phyloP scores from a whole-genome alignment of 2,888 invertebrate species.

The Gnatocerus cornutus region DNA sequence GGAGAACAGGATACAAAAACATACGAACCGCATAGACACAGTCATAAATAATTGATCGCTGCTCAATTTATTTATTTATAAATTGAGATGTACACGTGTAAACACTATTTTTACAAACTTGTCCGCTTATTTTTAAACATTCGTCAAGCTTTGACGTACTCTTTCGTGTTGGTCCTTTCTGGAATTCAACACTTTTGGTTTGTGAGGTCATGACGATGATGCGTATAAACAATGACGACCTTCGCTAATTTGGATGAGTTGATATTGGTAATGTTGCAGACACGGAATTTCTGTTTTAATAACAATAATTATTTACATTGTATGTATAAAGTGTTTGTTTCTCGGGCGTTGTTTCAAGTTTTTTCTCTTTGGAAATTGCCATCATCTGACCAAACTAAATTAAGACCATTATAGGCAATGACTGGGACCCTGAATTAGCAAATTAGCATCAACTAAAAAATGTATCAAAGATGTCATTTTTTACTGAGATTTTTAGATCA shows the following conservation, averaged over 20 bases:
- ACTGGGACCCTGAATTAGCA: too few species aligned
- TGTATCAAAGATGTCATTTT: too few species aligned
- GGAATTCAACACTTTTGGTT: conserved; percentile 24
- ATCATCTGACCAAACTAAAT: too few species aligned
- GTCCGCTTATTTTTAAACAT: conserved; percentile 38
- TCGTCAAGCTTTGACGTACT: conserved; percentile 21
- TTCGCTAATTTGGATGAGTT: conserved; percentile 20
- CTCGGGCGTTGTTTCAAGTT: too few species aligned
- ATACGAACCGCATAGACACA: conserved; percentile 12
- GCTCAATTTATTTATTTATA: conserved; percentile 37
- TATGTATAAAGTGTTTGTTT: too few species aligned
- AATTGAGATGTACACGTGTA: conserved; percentile 42
- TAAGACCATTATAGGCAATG: too few species aligned
- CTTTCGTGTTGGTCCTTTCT: conserved; percentile 1
- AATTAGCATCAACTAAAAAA: too few species aligned
- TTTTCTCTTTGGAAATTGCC: too few species aligned
- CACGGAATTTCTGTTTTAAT: too few species aligned
- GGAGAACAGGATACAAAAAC: conserved; percentile 33
- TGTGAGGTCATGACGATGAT: conserved; percentile 39
- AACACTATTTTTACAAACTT: conserved; percentile 36
- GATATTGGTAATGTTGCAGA: too few species aligned
- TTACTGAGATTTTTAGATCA: too few species aligned
- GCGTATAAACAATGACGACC: conserved; percentile 39
- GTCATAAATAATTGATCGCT: conserved; percentile 39
- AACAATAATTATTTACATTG: too few species aligned